A percentile compares a stretch with the other conserved stretches of the same genome.
Evolutionary conservation across 1,140 invertebrate genomes (phyloP).

Genomic region (Ceratitis capitata): DNA sequence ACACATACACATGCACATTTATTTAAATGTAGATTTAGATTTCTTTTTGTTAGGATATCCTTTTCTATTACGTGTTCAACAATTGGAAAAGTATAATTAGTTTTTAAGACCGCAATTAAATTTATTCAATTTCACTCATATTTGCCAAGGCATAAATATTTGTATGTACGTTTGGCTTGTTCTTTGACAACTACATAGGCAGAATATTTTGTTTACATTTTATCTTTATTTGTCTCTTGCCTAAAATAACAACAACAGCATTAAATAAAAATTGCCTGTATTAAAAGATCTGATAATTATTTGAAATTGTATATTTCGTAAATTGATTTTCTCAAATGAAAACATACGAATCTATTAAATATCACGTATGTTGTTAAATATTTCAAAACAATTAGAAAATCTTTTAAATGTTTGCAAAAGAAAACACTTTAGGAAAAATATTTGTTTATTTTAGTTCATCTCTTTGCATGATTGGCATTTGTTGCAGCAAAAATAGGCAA

Average conservation of each 20-base stretch:
- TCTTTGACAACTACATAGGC: too few species aligned
- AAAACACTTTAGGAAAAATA: not conserved
- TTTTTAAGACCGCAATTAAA: slow-evolving; percentile 19
- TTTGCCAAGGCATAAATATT: not conserved
- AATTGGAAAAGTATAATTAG: slow-evolving; percentile 18
- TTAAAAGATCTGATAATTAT: not conserved
- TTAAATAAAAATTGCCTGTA: not conserved
- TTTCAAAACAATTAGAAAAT: not conserved
- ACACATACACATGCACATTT: not conserved
- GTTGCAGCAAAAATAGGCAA: not conserved
- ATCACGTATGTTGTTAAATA: not conserved
- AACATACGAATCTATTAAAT: not conserved
- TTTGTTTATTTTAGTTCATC: not conserved
- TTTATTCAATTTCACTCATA: slow-evolving; percentile 16
- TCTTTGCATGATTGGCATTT: not conserved
- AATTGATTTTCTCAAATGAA: not conserved
- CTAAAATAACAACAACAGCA: not conserved
- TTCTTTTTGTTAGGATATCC: not conserved
- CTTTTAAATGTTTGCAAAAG: not conserved
- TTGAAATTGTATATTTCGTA: not conserved
- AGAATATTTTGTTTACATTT: not conserved
- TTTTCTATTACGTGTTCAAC: not conserved
- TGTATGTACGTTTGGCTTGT: not conserved
- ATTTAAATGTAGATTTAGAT: not conserved
- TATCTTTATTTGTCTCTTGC: not conserved